phyloP scores from a whole-genome alignment of 2,888 invertebrate genomes.

The Agonum fuliginosum region DNA sequence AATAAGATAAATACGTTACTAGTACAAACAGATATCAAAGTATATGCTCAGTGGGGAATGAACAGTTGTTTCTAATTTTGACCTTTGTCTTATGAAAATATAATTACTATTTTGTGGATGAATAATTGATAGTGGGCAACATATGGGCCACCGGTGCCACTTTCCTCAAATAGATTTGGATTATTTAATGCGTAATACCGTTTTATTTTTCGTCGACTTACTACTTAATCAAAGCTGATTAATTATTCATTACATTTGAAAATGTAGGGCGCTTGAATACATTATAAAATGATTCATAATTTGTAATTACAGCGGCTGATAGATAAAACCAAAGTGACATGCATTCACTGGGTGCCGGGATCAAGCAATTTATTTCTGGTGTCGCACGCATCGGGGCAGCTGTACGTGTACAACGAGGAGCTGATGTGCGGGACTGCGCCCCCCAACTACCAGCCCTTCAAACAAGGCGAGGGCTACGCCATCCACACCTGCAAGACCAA shows the following conservation, averaged over 20 bases:
- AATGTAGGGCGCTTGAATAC: too few relatives aligned
- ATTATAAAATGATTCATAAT: not conserved
- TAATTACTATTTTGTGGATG: slow-evolving; percentile 41
- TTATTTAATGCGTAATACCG: too few relatives aligned
- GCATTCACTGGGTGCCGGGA: slow-evolving; percentile 98
- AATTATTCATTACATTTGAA: too few relatives aligned
- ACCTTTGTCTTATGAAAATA: slow-evolving; percentile 32
- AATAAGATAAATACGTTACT: not conserved
- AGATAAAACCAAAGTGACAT: slow-evolving; percentile 96
- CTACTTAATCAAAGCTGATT: not conserved
- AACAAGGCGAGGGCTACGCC: slow-evolving; percentile 94
- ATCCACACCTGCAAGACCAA: slow-evolving; percentile 98
- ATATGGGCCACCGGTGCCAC: not conserved
- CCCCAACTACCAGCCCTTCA: slow-evolving; percentile 96
- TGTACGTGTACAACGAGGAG: slow-evolving; percentile 98
- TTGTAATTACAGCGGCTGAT: slow-evolving; percentile 84
- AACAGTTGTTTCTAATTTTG: slow-evolving; percentile 39
- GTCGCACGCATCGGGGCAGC: slow-evolving; percentile 95
- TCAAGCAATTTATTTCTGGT: slow-evolving; percentile 95
- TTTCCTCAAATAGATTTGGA: too few relatives aligned
- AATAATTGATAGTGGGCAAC: slow-evolving; percentile 18
- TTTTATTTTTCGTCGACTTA: too few relatives aligned
- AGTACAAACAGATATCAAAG: not conserved
- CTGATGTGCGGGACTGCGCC: slow-evolving; percentile 91
- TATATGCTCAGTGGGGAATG: not conserved